Evolutionary conservation across 2,797 vertebrate species (phyloP), one percentile per base, ranked within the genome.

Genomic region (Chelon labrosus): DNA sequence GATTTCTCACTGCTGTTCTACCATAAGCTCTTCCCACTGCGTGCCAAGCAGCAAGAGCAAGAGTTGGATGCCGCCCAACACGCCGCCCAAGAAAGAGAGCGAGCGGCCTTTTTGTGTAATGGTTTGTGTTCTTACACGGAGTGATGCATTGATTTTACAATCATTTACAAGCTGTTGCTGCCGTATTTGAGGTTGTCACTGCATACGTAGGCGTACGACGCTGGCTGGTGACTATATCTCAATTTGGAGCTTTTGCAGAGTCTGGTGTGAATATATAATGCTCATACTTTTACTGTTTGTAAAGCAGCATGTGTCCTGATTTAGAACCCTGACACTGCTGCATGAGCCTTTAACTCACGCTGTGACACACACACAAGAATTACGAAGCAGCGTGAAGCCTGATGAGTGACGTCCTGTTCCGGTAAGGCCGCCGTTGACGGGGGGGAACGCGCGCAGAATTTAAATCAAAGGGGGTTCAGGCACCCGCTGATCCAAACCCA

Each of bases 401-500:
- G 14, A 38, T 57, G 53, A 61, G 56, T 70, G 64, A 35, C 10
- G 3, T 62, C 65, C 73, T 17, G 31, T 41, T 31, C 37, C 59
- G 47, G 17, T 39, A 31, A 51, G 39, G 35, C 46, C 47, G 57
- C 41, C 51, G 56, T 19, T 73, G 53, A 58, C 70, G n/a, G n/a
- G 22, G 38, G 51, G 47, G n/a, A 61, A 52, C 20, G 10, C 47
- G 5, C 1, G 41, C 17, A 22, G 52, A 38, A 76, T 80, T 70
- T 42, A 35, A 73, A 77, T 77, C 25, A 44, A 62, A 67, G 25
- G 17, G 6, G 31, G 22, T 64, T 62, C 22, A 60, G 52, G 25
- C 25, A 35, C 35, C 53, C 22, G 19, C 52, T 73, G 64, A 67
- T 70, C 53, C 47, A 20, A 66, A 62, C 39, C 38, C 13, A 1